phyloP scores from a whole-genome alignment of 2,113 vertebrate species.

The Tragelaphus scriptus region DNA sequence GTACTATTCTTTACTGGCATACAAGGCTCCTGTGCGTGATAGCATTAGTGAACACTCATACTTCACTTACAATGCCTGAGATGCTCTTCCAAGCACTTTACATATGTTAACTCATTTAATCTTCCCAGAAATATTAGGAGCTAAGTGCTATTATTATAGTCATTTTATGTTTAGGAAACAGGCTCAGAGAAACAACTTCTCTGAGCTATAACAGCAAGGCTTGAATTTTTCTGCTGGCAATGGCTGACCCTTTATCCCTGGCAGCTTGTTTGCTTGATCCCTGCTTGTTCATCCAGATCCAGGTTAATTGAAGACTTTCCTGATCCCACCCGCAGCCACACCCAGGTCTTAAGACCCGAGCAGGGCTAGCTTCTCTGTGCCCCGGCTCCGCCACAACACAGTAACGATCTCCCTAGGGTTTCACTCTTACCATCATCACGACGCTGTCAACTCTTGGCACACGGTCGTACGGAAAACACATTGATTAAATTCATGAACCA shows the following conservation, averaged over 20 bases:
- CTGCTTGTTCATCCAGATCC: neutral
- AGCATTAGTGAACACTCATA: neutral
- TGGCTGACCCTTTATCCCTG: neutral
- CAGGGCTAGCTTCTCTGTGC: rapidly evolving
- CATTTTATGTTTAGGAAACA: neutral
- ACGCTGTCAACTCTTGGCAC: neutral
- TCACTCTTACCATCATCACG: neutral
- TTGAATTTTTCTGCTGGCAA: neutral
- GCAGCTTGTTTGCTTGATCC: neutral
- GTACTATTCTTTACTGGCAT: rapidly evolving
- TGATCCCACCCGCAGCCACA: neutral
- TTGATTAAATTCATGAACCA: neutral
- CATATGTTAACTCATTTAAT: neutral
- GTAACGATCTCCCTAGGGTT: neutral
- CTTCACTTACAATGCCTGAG: rapidly evolving
- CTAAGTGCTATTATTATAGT: neutral
- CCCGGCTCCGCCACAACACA: rapidly evolving
- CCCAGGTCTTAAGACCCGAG: neutral
- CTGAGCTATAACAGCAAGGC: neutral
- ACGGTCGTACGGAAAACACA: neutral
- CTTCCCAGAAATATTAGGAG: neutral
- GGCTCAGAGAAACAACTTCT: neutral
- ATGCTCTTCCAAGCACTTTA: neutral
- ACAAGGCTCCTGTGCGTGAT: neutral
- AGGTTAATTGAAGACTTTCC: neutral